phyloP scores from a whole-genome alignment of 2,797 vertebrate genomes.

The Syndactyla subalaris region DNA sequence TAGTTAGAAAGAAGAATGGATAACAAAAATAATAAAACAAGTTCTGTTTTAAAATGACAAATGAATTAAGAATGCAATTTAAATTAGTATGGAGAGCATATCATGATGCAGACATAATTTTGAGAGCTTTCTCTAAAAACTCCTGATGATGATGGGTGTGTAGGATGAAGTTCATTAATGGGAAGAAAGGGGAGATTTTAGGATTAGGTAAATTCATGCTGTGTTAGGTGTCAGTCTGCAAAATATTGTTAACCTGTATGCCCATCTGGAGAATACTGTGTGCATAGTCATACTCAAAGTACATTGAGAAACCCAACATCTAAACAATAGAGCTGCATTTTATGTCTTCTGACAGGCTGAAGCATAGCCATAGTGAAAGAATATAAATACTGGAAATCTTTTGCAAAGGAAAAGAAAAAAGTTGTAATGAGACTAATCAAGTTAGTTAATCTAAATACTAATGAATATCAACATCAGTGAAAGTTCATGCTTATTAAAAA shows the following conservation, averaged over 20 bases:
- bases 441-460: neutral
- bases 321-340: neutral
- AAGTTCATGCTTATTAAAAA: neutral
- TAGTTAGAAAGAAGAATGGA: neutral
- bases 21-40: neutral
- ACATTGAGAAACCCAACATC: neutral
- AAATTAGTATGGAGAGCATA: neutral
- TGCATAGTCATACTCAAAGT: neutral
- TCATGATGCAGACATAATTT: neutral
- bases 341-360: neutral
- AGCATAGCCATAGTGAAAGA: neutral
- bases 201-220: neutral
- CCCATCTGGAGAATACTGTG: neutral
- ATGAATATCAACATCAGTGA: neutral
- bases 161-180: neutral
- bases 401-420: neutral
- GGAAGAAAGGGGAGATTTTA: neutral
- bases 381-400: neutral
- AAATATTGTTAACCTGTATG: neutral
- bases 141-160: neutral
- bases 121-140: neutral
- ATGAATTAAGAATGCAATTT: neutral
- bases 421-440: neutral
- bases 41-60: neutral
- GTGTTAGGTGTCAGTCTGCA: neutral